Evolutionary conservation across 2,888 invertebrate species (phyloP).

Genomic region (Urechis unicinctus): DNA sequence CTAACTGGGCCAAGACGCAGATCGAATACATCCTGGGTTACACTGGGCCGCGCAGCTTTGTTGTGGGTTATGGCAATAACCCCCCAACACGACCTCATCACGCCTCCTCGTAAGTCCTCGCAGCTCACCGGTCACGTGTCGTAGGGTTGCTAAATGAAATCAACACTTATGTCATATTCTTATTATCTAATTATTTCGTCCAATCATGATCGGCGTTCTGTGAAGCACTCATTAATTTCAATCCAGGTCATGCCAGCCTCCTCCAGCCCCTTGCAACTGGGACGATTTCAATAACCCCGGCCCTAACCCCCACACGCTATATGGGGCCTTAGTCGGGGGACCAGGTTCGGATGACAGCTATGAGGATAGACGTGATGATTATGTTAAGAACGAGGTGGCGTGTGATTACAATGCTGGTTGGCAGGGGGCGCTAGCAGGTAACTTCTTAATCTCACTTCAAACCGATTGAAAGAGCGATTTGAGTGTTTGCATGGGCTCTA

Average conservation of each 20-base stretch:
- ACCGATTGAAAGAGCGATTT: too few species aligned
- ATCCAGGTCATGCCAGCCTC: slow-evolving; percentile 33
- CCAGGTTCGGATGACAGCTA: slow-evolving; percentile 33
- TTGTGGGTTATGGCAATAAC: slow-evolving; percentile 33
- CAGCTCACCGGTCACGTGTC: too few species aligned
- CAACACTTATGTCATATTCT: too few species aligned
- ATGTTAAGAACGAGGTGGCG: slow-evolving; percentile 38
- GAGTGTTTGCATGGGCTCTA: too few species aligned
- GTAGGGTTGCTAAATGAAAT: too few species aligned
- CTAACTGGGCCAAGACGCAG: slow-evolving; percentile 29
- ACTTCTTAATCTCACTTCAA: neutral
- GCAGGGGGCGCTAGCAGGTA: slow-evolving; percentile 42
- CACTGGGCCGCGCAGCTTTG: slow-evolving; percentile 27
- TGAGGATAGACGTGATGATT: slow-evolving; percentile 31
- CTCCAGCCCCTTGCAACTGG: slow-evolving; percentile 32
- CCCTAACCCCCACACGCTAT: slow-evolving; percentile 35
- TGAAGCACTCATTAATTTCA: too few species aligned
- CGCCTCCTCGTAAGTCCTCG: slow-evolving; percentile 26
- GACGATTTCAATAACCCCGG: slow-evolving; percentile 23
- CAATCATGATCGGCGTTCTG: too few species aligned
- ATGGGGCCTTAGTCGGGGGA: slow-evolving; percentile 43
- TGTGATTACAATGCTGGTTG: slow-evolving; percentile 43
- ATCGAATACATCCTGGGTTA: slow-evolving; percentile 38
- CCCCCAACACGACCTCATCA: slow-evolving; percentile 36
- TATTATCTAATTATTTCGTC: too few species aligned